Percentiles rank a stretch among this genome's conserved stretches.
These are phyloP conservation scores for Epinephelus malabaricus DNA, from an alignment of 2,797 vertebrate species.

Conservation along the genomic window DNA sequence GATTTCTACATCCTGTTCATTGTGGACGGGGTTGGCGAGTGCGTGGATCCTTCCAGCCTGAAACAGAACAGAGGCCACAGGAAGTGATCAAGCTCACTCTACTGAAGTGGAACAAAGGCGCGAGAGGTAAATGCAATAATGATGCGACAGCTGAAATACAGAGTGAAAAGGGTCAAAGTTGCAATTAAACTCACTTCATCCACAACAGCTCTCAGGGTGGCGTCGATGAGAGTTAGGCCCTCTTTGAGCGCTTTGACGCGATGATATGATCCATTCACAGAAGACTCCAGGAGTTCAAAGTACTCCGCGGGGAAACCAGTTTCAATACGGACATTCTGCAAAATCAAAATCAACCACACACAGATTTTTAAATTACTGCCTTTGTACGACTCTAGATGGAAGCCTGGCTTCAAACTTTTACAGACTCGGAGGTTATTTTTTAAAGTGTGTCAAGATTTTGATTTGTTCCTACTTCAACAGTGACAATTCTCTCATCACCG, in stretches of 20 bases:
- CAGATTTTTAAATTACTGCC: background rate
- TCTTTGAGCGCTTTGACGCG: slow-evolving; percentile 86
- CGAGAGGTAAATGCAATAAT: slow-evolving; percentile 29
- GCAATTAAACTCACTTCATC: slow-evolving; percentile 86
- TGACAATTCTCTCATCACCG: slow-evolving; percentile 17
- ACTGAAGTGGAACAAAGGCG: background rate
- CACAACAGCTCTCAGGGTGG: slow-evolving; percentile 89
- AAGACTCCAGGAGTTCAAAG: slow-evolving; percentile 91
- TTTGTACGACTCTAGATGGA: background rate
- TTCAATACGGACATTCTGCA: slow-evolving; percentile 92
- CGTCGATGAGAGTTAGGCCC: slow-evolving; percentile 90
- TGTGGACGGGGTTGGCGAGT: slow-evolving; percentile 89
- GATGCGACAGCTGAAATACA: slow-evolving; percentile 10
- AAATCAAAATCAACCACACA: slow-evolving; percentile 20
- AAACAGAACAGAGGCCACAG: slow-evolving; percentile 60
- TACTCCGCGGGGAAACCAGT: slow-evolving; percentile 87
- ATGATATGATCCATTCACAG: slow-evolving; percentile 94
- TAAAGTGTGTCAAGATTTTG: background rate
- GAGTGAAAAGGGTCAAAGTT: slow-evolving; percentile 8
- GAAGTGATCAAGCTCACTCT: slow-evolving; percentile 18
- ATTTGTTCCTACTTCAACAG: background rate
- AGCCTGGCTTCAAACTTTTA: background rate
- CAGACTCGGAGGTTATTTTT: background rate
- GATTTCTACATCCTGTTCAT: slow-evolving; percentile 97
- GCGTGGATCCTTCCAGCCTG: slow-evolving; percentile 89